These are phyloP conservation scores for Hecatera dysodea DNA, from an alignment of 2,888 invertebrate species.

Conservation along the genomic window DNA sequence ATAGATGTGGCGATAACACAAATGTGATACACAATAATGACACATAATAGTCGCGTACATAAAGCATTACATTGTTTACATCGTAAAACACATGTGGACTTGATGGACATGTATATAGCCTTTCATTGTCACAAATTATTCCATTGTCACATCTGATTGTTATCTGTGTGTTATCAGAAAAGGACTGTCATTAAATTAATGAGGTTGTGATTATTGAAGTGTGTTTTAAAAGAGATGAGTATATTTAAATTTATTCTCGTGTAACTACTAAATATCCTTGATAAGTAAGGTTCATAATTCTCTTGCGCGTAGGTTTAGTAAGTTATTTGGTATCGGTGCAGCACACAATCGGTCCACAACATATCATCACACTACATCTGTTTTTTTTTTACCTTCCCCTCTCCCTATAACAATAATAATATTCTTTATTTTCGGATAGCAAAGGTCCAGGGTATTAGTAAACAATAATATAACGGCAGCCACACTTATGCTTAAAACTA, in stretches of 20 bases:
- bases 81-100: constrained; percentile 71
- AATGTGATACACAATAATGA: constrained; percentile 41
- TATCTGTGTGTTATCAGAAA: constrained; percentile 52
- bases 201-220: constrained; percentile 27
- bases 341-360: too few relatives aligned
- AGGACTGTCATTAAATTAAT: constrained; percentile 50
- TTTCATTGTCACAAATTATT: constrained; percentile 72
- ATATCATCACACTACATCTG: too few relatives aligned
- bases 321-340: not conserved
- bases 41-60: constrained; percentile 51
- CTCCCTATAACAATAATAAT: too few relatives aligned
- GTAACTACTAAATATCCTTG: not conserved
- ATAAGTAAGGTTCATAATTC: not conserved
- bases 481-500: too few relatives aligned
- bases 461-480: too few relatives aligned
- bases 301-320: not conserved
- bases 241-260: constrained; percentile 6
- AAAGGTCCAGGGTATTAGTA: too few relatives aligned
- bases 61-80: constrained; percentile 69
- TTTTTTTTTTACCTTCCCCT: too few relatives aligned
- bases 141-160: constrained; percentile 72
- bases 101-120: constrained; percentile 68
- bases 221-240: not conserved
- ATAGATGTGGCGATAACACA: constrained; percentile 27
- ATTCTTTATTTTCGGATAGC: too few relatives aligned